phyloP scores from a whole-genome alignment of 2,797 vertebrate genomes.

The Mormyrus hasselquistii region DNA sequence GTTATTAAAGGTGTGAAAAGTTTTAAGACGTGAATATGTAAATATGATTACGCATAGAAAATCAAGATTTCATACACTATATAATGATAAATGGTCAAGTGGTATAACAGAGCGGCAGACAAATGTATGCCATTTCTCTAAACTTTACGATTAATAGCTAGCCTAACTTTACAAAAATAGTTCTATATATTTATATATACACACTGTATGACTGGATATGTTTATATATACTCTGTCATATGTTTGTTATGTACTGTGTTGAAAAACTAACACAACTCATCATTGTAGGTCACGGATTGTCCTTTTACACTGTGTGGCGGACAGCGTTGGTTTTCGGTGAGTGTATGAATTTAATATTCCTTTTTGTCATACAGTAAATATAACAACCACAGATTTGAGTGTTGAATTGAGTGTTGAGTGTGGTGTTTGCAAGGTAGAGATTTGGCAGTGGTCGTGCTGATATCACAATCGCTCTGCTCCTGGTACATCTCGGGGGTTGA shows the following conservation, averaged over 20 bases:
- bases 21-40: conserved; percentile 1
- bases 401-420: no score
- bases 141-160: background rate
- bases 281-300: background rate
- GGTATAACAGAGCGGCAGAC: background rate
- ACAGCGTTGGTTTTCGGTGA: background rate
- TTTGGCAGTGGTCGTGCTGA: background rate
- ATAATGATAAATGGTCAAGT: background rate
- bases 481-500: background rate
- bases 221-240: background rate
- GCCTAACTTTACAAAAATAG: background rate
- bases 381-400: background rate
- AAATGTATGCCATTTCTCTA: background rate
- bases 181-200: background rate
- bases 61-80: background rate
- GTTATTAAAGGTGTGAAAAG: background rate
- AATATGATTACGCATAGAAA: conserved; percentile 6
- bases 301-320: background rate
- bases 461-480: background rate
- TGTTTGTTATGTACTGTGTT: background rate
- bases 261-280: background rate
- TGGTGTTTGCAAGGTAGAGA: background rate
- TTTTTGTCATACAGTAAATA: background rate
- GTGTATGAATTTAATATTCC: background rate
- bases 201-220: background rate